Evolutionary conservation across 2,113 vertebrate species (phyloP).

Genomic region (Channa maculata): DNA sequence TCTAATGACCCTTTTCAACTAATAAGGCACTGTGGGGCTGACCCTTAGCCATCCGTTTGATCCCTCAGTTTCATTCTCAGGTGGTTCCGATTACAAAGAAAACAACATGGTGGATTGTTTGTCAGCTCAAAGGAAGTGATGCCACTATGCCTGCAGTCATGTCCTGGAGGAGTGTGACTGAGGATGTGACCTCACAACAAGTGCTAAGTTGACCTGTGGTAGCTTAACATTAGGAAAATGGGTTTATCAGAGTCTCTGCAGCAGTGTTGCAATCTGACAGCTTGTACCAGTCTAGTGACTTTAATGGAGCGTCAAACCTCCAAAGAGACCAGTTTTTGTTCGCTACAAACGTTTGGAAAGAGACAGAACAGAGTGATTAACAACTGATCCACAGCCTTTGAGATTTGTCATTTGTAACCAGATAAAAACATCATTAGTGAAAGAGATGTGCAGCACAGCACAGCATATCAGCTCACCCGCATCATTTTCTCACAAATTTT

Average conservation of each 20-base stretch:
- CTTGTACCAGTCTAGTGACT: constrained; percentile 6
- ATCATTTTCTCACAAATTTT: too few species aligned
- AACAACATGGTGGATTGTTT: constrained; percentile 35
- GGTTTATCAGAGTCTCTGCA: constrained; percentile 20
- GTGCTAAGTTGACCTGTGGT: constrained; percentile 37
- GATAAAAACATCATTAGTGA: neutral
- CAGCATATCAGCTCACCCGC: too few species aligned
- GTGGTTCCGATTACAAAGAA: constrained; percentile 62
- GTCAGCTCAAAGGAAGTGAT: constrained; percentile 35
- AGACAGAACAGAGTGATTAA: neutral
- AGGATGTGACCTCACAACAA: constrained; percentile 53
- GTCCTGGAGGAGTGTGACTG: constrained; percentile 12
- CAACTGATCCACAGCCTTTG: neutral
- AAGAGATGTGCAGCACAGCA: too few species aligned
- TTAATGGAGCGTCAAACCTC: neutral
- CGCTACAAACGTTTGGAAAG: neutral
- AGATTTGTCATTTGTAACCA: neutral
- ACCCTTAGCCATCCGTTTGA: constrained; percentile 32
- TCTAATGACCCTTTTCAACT: constrained; percentile 46
- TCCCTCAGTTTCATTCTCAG: constrained; percentile 45
- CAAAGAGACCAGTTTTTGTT: neutral
- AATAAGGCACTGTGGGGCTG: constrained; percentile 51
- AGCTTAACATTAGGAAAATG: constrained; percentile 28
- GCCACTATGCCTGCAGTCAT: constrained; percentile 22
- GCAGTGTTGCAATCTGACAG: constrained; percentile 42